Base-by-base conservation (phyloP, 2,113 vertebrate genomes). In the Megalops atlanticus region DNA sequence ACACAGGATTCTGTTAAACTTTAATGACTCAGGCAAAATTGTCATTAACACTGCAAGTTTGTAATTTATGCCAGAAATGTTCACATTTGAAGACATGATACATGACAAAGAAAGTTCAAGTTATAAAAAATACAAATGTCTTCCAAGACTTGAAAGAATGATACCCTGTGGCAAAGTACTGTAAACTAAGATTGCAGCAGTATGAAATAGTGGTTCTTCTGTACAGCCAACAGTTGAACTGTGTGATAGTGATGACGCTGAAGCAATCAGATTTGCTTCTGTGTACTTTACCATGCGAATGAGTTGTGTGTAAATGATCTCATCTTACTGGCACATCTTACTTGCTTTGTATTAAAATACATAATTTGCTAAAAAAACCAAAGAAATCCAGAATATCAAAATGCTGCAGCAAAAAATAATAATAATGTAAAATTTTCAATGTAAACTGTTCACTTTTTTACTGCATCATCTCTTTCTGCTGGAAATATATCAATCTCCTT, bases 381-480 rank as follows among this genome's bases (percentile, higher is more conserved):
- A 64, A 64, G n/a, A 64, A 64, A 27, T 64, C n/a, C 58, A 64
- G 24, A 64, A 31, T 64, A 64, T 64, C 5, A 64, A 31, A 31
- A 21, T 64, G 58, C n/a, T 64, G n/a, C n/a, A 27, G 58, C 11
- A 64, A 64, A 64, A 27, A 4, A 64, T n/a, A n/a, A n/a, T n/a
- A n/a, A n/a, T n/a, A n/a, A n/a, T n/a, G n/a, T n/a, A n/a, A n/a
- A n/a, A n/a, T n/a, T 31, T 64, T 31, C 8, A 64, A 64, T 31
- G 16, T 58, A 64, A 64, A 64, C 58, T 64, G n/a, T 8, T 64
- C n/a, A 64, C 31, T 64, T 27, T 31, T 64, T 64, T 11, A 64
- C 58, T n/a, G 90, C 92, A 41, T 98, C 96, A 3, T 99, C 97
- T 83, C 97, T 92, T 68, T 85, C 84, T 0, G 92, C 86, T 69